Evolutionary conservation across 2,797 vertebrate genomes (phyloP).

Genomic region (Periophthalmus magnuspinnatus): DNA sequence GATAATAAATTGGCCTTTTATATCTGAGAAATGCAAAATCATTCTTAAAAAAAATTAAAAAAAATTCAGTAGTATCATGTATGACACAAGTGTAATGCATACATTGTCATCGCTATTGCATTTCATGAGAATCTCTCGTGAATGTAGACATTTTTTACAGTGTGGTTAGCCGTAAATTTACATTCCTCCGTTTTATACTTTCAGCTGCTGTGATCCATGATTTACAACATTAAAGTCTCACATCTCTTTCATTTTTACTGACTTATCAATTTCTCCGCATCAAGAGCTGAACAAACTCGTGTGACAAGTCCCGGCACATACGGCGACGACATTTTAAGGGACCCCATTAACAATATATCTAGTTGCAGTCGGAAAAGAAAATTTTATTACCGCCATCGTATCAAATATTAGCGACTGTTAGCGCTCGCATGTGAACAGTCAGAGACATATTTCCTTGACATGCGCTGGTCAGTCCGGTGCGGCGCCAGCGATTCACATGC

Average conservation of each 20-base stretch:
- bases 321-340: conserved; percentile 54
- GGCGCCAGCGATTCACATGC: conserved; percentile 67
- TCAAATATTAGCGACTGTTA: conserved; percentile 67
- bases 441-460: conserved; percentile 38
- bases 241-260: conserved; percentile 60
- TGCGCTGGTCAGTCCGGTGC: conserved; percentile 35
- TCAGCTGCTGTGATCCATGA: conserved; percentile 72
- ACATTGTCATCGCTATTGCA: neutral
- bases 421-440: conserved; percentile 50
- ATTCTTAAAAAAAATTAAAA: neutral
- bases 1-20: neutral
- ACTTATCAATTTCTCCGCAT: conserved; percentile 71
- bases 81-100: neutral
- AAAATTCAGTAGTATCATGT: neutral
- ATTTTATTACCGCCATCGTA: conserved; percentile 68
- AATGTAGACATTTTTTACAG: conserved; percentile 43
- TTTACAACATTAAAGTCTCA: conserved; percentile 67
- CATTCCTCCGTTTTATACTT: conserved; percentile 41
- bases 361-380: conserved; percentile 63
- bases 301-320: conserved; percentile 56
- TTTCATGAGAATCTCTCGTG: neutral
- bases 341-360: conserved; percentile 78
- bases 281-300: conserved; percentile 59
- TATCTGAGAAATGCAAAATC: neutral
- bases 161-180: conserved; percentile 55